phyloP scores from a whole-genome alignment of 1,140 invertebrate species.

The Mamestra configurata region DNA sequence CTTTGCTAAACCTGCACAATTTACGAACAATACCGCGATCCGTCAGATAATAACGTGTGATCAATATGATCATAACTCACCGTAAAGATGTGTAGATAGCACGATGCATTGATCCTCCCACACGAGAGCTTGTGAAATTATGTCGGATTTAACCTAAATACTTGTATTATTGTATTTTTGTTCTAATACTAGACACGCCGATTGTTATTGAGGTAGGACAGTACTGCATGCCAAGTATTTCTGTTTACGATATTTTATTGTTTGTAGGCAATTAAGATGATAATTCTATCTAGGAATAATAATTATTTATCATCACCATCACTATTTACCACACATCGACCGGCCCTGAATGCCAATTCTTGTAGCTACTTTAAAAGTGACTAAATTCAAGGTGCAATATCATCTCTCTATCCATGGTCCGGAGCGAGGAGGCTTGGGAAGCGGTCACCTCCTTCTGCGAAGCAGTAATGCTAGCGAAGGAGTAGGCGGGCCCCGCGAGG shows the following conservation, averaged over 20 bases:
- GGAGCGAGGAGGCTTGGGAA: too few relatives aligned
- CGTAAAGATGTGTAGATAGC: neutral
- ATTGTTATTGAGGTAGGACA: conserved; percentile 4
- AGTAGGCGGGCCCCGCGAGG: too few relatives aligned
- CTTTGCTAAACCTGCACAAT: neutral
- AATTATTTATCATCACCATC: too few relatives aligned
- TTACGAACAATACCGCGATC: conserved; percentile 15
- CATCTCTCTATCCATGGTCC: too few relatives aligned
- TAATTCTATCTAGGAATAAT: too few relatives aligned
- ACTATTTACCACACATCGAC: too few relatives aligned
- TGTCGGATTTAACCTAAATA: conserved; percentile 27
- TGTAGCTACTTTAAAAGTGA: too few relatives aligned
- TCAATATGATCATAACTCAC: conserved; percentile 1
- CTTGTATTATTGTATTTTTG: neutral
- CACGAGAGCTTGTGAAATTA: neutral
- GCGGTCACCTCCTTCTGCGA: too few relatives aligned
- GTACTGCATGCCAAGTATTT: neutral
- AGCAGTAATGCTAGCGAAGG: too few relatives aligned
- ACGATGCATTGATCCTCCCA: conserved; percentile 12
- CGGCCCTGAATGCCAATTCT: too few relatives aligned
- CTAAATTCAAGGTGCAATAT: too few relatives aligned
- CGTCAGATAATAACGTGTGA: neutral
- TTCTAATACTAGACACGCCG: neutral
- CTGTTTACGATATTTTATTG: neutral
- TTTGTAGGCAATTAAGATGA: too few relatives aligned